Evolutionary conservation across 2,888 invertebrate species (phyloP), one percentile per base, ranked within the genome.

Genomic region (Spicauda simplicius): DNA sequence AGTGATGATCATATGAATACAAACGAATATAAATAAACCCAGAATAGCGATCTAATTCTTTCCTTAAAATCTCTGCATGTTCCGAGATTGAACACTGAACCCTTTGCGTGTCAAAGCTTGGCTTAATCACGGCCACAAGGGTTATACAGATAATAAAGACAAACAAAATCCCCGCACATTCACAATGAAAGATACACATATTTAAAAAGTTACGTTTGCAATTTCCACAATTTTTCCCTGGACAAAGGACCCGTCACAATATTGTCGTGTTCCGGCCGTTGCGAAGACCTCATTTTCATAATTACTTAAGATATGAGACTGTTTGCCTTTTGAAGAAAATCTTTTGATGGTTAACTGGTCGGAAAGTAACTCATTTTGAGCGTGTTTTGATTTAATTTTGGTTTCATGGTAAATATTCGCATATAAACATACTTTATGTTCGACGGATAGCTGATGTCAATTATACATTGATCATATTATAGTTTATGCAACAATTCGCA

Each of bases 141-240:
- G 25, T 33, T 33, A 33, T 10, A 33, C 33, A 8, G 8, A 33
- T 33, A 33, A 6, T 33, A 33, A 33, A 10, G 33, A 33, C 33
- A 33, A 33, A 10, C 33, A 41, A 41, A 41, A 41, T 41, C 41
- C 3, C 12, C 12, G 41, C 14, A 1, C 41, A 41, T 41, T 41
- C 10, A 14, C 3, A 33, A 45, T 14, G 45, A 45, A 48, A 48
- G 16, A 16, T 48, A 48, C 48, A 48, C 14, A 5, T 41, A 14
- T 14, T 16, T 16, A 16, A 48, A 48, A 48, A 48, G 48, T 48
- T 48, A 48, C n/a, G 41, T 41, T 54, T 62, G 37, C 41, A 54
- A 53, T 20, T 41, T 54, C 54, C 41, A 80, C 81, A 82, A 85
- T 84, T 84, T 82, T 80, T 79, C 77, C 58, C 69, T 66, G 61